A percentile compares a stretch with the other conserved stretches of the same genome.
Evolutionary conservation across 2,888 invertebrate species (phyloP).

Genomic region (Lithodes maja): DNA sequence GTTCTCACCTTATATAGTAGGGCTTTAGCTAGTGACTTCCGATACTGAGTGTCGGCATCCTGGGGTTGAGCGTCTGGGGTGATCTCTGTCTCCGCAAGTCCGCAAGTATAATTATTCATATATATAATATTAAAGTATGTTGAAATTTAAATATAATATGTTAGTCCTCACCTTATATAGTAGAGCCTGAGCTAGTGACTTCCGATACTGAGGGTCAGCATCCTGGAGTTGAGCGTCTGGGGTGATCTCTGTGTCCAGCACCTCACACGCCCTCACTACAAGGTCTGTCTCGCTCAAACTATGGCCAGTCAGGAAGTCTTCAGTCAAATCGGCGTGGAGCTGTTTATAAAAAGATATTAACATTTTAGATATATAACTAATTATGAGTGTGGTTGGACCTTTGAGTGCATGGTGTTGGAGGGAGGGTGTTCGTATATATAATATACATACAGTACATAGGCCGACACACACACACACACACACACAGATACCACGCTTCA

Average conservation of each 20-base stretch:
- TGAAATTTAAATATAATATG: too few species aligned
- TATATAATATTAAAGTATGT: too few species aligned
- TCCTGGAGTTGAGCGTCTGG: conserved; percentile 82
- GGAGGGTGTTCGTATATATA: too few species aligned
- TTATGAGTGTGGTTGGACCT: too few species aligned
- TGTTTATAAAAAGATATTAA: neutral
- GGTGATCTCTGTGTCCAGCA: conserved; percentile 79
- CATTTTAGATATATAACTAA: too few species aligned
- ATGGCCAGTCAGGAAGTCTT: conserved; percentile 66
- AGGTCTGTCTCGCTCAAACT: conserved; percentile 71
- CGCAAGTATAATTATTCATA: too few species aligned
- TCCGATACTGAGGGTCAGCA: conserved; percentile 82
- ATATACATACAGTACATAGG: too few species aligned
- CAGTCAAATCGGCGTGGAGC: conserved; percentile 65
- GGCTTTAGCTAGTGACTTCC: conserved; percentile 82
- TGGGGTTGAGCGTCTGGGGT: conserved; percentile 74
- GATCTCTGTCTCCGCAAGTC: too few species aligned
- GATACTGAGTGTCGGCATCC: conserved; percentile 82
- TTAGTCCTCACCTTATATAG: conserved; percentile 83
- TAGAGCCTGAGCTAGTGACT: conserved; percentile 83
- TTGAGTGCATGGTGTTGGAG: too few species aligned
- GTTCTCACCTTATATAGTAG: conserved; percentile 86
- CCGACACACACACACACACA: too few species aligned
- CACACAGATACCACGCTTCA: too few species aligned
- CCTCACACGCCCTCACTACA: conserved; percentile 76